A percentile compares a stretch with the other conserved stretches of the same genome.
These are phyloP conservation scores for Endomychus coccineus DNA, from an alignment of 2,888 invertebrate species.

Conservation along the genomic window DNA sequence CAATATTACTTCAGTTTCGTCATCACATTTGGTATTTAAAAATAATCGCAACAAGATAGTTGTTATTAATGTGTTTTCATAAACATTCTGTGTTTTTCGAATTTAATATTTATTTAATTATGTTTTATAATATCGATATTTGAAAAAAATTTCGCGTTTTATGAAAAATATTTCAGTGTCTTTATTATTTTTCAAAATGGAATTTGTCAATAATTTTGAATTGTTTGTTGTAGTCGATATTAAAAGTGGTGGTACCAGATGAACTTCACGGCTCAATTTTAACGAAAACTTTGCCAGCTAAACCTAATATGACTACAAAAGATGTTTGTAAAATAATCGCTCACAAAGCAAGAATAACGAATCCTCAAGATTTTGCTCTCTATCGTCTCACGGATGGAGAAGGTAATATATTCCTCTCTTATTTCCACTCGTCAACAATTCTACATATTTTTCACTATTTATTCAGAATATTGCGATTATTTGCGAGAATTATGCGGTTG, in stretches of 20 bases:
- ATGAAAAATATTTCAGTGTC: no score
- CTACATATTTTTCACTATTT: not conserved
- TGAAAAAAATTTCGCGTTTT: no score
- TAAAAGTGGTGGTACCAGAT: constrained; percentile 89
- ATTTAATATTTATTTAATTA: constrained; percentile 12
- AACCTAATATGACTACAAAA: constrained; percentile 86
- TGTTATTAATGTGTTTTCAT: no score
- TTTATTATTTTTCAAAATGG: no score
- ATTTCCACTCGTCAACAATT: no score
- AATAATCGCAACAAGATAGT: no score
- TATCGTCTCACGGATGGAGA: constrained; percentile 86
- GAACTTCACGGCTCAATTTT: constrained; percentile 88
- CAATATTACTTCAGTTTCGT: no score
- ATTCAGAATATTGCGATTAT: not conserved
- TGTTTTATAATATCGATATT: no score
- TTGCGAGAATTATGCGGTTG: no score
- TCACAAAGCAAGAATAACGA: constrained; percentile 90
- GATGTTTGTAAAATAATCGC: constrained; percentile 93
- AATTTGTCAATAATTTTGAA: constrained; percentile 3
- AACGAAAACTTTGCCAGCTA: constrained; percentile 84
- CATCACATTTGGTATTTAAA: no score
- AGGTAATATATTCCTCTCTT: constrained; percentile 52
- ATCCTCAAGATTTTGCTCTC: constrained; percentile 92
- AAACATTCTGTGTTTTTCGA: no score
- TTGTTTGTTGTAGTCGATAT: constrained; percentile 51